Conservation (phyloP, 2,797 vertebrate species). For the Poliocrania exsul region DNA sequence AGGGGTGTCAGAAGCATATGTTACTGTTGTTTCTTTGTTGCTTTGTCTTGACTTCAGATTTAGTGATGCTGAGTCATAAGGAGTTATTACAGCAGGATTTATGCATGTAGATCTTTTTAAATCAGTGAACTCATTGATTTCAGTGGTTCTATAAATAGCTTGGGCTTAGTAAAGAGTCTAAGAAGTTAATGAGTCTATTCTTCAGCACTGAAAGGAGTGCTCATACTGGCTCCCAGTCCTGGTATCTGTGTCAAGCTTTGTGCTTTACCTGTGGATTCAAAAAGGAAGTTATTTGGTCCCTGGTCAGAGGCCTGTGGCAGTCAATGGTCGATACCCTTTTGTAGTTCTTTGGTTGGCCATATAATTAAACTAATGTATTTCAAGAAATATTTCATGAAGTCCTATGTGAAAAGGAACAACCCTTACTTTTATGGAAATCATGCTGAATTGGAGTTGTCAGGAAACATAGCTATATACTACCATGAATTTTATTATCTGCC, state of each 20-base stretch:
- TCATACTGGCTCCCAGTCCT: not conserved
- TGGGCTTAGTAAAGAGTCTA: not conserved
- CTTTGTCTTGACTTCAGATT: not conserved
- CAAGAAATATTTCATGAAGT: not conserved
- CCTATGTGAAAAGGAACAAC: not conserved
- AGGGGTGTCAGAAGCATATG: accelerated
- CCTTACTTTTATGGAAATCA: not conserved
- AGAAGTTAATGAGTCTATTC: not conserved
- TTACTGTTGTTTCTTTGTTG: not conserved
- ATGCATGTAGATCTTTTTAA: not conserved
- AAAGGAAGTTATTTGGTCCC: not conserved
- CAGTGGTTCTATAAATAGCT: not conserved
- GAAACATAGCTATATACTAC: not conserved
- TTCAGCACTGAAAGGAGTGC: not conserved
- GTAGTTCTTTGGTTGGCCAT: not conserved
- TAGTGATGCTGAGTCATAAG: not conserved
- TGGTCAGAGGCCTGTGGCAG: not conserved
- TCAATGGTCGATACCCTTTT: not conserved
- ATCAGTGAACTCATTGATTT: not conserved
- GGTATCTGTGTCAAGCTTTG: not conserved
- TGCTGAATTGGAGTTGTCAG: not conserved
- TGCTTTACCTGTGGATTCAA: not conserved
- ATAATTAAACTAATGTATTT: not conserved
- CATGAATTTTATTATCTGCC: not conserved
- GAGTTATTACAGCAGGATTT: not conserved